Conservation (phyloP, 1,140 invertebrate genomes). For the Bombus sylvicola region DNA sequence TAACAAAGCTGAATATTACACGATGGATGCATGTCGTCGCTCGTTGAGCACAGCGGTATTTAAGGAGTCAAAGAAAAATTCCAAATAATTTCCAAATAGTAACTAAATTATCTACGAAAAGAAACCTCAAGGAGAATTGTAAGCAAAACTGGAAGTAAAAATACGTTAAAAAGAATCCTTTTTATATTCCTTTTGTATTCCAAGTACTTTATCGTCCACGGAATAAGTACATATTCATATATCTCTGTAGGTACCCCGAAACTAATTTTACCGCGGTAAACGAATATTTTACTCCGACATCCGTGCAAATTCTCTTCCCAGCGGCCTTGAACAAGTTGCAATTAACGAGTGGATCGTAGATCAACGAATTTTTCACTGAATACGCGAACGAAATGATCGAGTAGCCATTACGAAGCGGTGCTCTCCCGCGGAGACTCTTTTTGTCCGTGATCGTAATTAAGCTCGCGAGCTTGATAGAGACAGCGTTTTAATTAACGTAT, state of each 20-base stretch:
- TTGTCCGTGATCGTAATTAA: constrained; percentile 37
- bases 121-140: no score
- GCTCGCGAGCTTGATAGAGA: constrained; percentile 30
- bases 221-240: no score
- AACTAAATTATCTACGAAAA: no score
- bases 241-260: not conserved
- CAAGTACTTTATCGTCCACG: no score
- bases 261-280: not conserved
- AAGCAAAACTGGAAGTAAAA: no score
- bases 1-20: no score
- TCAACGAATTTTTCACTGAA: constrained; percentile 1
- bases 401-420: not conserved
- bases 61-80: no score
- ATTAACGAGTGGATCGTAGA: constrained; percentile 17
- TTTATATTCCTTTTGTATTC: no score
- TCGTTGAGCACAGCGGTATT: no score
- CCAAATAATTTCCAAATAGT: no score
- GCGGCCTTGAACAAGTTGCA: not conserved
- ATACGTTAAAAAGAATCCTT: no score
- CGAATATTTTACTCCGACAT: not conserved
- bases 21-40: fast-evolving
- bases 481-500: constrained; percentile 42
- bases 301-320: constrained; percentile 14
- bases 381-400: not conserved
- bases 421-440: not conserved